phyloP scores from a whole-genome alignment of 2,113 vertebrate genomes.

The Variabilichromis moorii region DNA sequence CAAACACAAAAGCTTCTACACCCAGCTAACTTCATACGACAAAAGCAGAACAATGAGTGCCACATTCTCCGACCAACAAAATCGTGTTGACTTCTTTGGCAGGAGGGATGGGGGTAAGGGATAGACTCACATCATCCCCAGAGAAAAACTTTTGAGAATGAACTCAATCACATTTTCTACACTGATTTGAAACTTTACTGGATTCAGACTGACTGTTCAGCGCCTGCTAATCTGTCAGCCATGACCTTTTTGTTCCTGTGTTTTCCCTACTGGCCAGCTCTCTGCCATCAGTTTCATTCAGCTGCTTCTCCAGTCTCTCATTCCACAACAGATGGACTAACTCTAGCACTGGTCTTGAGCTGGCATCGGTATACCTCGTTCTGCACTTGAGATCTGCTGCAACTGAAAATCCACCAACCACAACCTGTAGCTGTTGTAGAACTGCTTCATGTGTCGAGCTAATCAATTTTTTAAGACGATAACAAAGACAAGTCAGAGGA shows the following conservation, averaged over 20 bases:
- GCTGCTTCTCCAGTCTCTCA: background rate
- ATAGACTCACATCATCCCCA: background rate
- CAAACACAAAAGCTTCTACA: slow-evolving; percentile 16
- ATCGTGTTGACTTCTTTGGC: background rate
- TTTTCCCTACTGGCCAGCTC: background rate
- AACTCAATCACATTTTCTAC: background rate
- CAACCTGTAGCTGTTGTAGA: background rate
- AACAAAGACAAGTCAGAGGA: background rate
- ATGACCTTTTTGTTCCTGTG: background rate
- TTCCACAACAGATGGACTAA: background rate
- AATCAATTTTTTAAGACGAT: background rate
- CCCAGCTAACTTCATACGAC: slow-evolving; percentile 54
- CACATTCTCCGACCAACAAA: accelerated
- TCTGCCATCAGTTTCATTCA: background rate
- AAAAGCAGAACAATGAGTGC: slow-evolving; percentile 56
- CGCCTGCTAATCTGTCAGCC: background rate
- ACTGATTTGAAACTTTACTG: background rate
- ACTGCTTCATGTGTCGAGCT: background rate
- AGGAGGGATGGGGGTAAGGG: background rate
- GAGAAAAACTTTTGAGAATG: background rate
- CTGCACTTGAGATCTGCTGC: background rate
- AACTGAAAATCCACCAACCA: background rate
- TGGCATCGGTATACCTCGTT: background rate
- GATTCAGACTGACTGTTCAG: background rate
- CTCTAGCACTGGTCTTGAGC: background rate